These are phyloP conservation scores for Cyrtonyx montezumae DNA, from an alignment of 2,113 vertebrate species.

Conservation along the genomic window DNA sequence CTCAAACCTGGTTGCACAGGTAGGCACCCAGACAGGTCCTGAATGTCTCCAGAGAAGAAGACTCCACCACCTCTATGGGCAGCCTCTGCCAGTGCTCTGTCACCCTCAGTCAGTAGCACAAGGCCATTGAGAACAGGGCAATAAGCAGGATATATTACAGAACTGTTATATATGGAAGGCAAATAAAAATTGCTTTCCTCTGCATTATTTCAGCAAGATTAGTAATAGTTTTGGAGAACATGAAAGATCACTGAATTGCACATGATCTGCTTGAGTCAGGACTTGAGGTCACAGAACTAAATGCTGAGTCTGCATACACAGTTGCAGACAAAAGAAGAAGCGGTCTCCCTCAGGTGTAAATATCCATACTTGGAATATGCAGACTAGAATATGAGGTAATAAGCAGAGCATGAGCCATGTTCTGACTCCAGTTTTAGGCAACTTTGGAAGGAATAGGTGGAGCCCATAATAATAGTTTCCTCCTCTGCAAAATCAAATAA, in stretches of 20 bases:
- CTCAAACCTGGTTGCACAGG: no score
- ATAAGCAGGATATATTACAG: not conserved
- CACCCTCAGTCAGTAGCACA: not conserved
- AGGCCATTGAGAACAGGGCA: not conserved
- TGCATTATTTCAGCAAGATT: no score
- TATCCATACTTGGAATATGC: not conserved
- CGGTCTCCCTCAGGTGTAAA: not conserved
- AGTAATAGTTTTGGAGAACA: not conserved
- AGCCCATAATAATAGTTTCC: not conserved
- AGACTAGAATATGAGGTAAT: not conserved
- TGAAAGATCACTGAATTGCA: rapidly evolving
- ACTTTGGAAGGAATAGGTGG: not conserved
- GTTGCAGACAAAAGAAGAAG: not conserved
- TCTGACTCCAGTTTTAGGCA: not conserved
- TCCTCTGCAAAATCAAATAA: not conserved
- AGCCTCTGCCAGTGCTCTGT: no score
- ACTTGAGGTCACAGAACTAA: not conserved
- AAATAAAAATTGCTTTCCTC: no score
- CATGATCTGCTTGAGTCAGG: not conserved
- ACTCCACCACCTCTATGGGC: no score
- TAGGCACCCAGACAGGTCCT: no score
- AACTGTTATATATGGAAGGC: not conserved
- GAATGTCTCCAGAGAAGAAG: no score
- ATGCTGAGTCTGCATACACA: not conserved
- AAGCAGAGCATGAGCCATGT: not conserved